Evolutionary conservation across 1,140 invertebrate genomes (phyloP), one percentile per base, ranked within the genome.

Genomic region (Ruditapes philippinarum): DNA sequence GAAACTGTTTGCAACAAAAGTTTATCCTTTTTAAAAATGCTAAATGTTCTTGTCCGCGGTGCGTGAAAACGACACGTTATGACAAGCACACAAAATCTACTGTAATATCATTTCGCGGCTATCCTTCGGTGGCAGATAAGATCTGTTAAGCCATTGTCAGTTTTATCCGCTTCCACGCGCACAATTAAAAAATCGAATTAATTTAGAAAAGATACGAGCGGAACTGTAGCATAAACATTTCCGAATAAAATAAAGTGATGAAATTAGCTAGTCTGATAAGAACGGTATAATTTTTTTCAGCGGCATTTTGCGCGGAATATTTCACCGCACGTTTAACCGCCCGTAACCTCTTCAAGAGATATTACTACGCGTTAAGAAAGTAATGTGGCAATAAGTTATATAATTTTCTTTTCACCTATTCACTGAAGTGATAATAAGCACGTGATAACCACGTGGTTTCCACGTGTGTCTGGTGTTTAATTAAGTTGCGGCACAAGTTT

Each of bases 181-280:
- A 54, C 74, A 78, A 78, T 78, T 78, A 78, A 78, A 78, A 78
- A 78, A 78, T 78, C 49, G 74, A 78, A 78, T 78, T 78, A 78
- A 78, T 78, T 78, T 78, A 57, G 28, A 31, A 49, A 54, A 78
- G 74, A 78, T 78, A 78, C 1, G n/a, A 78, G 74, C 74, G 49
- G 28, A 28, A 78, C 7, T 49, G 49, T 78, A 78, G 74, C 74
- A 78, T 78, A 78, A 78, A 78, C 74, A 78, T 54, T 14, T 78
- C 74, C 74, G 74, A 19, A 51, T 70, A 36, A 70, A 38, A 70
- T 70, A 70, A 70, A 70, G 33, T 36, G 65, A 70, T 51, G 74
- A 78, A 78, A 78, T 78, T 78, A 78, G 74, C 74, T 33, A 57
- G 45, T 78, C 45, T 54, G 74, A 78, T 78, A 5, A n/a, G n/a